Evolutionary conservation across 2,113 vertebrate species (phyloP).

Genomic region (Toxotes jaculatrix): DNA sequence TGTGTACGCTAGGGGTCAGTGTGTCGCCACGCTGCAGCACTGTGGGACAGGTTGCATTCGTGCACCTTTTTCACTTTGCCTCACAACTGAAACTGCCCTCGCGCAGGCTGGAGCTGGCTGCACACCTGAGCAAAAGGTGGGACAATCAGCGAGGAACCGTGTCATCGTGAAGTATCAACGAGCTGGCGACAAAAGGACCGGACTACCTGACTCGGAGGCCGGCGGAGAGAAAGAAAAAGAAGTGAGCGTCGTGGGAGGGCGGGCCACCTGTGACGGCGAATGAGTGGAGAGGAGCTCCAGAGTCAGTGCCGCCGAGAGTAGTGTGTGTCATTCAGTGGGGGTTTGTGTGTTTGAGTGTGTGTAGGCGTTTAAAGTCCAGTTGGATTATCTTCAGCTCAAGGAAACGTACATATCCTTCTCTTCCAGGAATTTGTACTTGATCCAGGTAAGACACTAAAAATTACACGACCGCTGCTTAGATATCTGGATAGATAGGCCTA

Average conservation of each 20-base stretch:
- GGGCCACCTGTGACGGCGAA: constrained; percentile 74
- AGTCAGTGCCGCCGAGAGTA: neutral
- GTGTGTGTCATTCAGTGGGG: constrained; percentile 13
- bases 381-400: constrained; percentile 36
- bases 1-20: constrained; percentile 54
- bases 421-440: constrained; percentile 1
- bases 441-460: constrained; percentile 55
- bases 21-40: neutral
- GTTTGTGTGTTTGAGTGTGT: constrained; percentile 17
- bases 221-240: neutral
- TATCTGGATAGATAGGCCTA: neutral
- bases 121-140: neutral
- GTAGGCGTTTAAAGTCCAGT: constrained; percentile 62
- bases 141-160: neutral
- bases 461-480: neutral
- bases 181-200: neutral
- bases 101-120: neutral
- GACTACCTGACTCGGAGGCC: neutral
- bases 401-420: constrained; percentile 20
- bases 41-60: constrained; percentile 15
- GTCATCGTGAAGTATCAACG: neutral
- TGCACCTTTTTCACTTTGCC: constrained; percentile 41
- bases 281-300: constrained; percentile 27
- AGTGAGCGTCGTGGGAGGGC: constrained; percentile 47
- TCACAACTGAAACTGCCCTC: neutral